Percentiles rank a stretch among this genome's conserved stretches.
Evolutionary conservation across 2,888 invertebrate genomes (phyloP).

Genomic region (Drosophila dives): DNA sequence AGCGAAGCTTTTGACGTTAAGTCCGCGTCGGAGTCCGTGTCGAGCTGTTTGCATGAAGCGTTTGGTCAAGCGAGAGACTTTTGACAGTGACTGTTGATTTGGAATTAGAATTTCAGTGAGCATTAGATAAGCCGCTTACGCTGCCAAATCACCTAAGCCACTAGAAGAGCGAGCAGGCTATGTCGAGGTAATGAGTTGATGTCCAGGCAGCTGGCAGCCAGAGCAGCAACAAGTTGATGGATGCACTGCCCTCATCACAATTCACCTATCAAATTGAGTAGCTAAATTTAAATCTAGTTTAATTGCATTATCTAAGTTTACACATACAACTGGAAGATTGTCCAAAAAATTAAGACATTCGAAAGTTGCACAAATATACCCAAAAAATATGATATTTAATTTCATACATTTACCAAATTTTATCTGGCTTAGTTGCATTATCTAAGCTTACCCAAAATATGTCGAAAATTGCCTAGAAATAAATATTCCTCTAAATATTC

Average conservation of each 20-base stretch:
- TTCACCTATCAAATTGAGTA: neutral
- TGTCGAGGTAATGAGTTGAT: neutral
- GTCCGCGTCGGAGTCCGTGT: slow-evolving; percentile 37
- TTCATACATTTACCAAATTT: too few species aligned
- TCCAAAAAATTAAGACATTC: neutral
- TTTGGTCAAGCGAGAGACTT: slow-evolving; percentile 52
- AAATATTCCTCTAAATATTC: too few species aligned
- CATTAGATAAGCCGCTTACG: slow-evolving; percentile 9
- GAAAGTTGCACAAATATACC: neutral
- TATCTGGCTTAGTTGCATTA: neutral
- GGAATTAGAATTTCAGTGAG: slow-evolving; percentile 11
- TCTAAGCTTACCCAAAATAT: neutral
- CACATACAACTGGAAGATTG: neutral
- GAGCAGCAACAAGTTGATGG: neutral
- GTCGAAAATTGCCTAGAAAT: neutral
- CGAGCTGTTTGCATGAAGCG: slow-evolving; percentile 39
- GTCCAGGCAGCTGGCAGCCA: neutral
- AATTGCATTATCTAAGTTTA: neutral
- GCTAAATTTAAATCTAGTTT: neutral
- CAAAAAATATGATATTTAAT: too few species aligned
- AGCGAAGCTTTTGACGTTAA: slow-evolving; percentile 44
- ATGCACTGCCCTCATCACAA: neutral
- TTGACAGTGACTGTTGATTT: slow-evolving; percentile 36
- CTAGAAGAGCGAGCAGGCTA: neutral
- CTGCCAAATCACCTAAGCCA: neutral